A percentile compares a stretch with the other conserved stretches of the same genome.
These are phyloP conservation scores for Drosophila sucinea DNA, from an alignment of 1,140 invertebrate species.

Conservation along the genomic window DNA sequence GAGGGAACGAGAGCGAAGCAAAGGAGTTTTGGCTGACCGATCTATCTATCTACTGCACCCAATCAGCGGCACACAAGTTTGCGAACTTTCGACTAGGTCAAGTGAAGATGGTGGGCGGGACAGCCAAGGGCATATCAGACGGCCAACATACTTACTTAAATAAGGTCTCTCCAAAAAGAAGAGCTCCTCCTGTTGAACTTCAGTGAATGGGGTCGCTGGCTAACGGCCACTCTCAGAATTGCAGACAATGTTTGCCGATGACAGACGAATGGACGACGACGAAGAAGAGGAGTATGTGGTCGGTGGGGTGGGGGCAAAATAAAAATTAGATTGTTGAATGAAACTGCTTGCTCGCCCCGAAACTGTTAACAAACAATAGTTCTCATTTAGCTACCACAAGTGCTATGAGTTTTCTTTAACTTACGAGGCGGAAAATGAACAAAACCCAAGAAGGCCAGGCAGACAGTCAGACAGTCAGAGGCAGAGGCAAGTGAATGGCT, in stretches of 20 bases:
- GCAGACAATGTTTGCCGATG: conserved; percentile 25
- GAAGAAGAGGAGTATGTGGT: not conserved
- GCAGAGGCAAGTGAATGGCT: conserved; percentile 15
- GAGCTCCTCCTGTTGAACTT: not conserved
- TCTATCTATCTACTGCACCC: conserved; percentile 10
- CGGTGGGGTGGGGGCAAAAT: conserved; percentile 8
- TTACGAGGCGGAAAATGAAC: conserved; percentile 66
- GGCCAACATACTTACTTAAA: conserved; percentile 10
- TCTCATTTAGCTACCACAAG: conserved; percentile 64
- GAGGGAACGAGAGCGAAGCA: not conserved
- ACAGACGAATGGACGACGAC: not conserved
- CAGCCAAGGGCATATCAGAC: not conserved
- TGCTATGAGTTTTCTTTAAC: conserved; percentile 46
- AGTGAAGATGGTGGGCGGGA: not conserved
- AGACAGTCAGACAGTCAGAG: not conserved
- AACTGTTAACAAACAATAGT: conserved; percentile 61
- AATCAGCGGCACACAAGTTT: conserved; percentile 10
- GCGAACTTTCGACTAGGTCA: conserved; percentile 10
- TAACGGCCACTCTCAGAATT: conserved; percentile 6
- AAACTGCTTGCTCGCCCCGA: conserved; percentile 46
- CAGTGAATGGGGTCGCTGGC: conserved; percentile 4
- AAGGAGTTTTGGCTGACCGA: conserved; percentile 3
- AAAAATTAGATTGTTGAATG: conserved; percentile 55
- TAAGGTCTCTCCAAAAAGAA: conserved; percentile 2
- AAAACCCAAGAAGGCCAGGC: conserved; percentile 17